Evolutionary conservation across 2,113 vertebrate genomes (phyloP).

Genomic region (Nycticorax nycticorax): DNA sequence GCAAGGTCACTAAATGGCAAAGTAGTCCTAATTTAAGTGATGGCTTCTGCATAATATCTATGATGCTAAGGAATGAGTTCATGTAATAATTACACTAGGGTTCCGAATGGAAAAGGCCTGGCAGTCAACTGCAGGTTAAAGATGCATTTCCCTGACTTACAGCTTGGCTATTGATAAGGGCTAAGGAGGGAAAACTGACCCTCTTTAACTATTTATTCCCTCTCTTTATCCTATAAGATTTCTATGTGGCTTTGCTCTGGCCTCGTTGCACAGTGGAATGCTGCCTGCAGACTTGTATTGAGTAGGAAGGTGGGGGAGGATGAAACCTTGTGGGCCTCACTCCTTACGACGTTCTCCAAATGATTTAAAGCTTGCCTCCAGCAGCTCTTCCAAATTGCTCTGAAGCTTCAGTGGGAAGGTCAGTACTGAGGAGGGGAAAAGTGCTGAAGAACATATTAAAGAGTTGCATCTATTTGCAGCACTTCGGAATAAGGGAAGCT

Average conservation of each 20-base stretch:
- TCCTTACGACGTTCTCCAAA: background rate
- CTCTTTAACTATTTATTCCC: constrained; percentile 50
- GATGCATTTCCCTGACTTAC: constrained; percentile 17
- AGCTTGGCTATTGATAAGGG: background rate
- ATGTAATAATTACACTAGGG: background rate
- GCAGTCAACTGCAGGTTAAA: background rate
- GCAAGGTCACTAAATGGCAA: background rate
- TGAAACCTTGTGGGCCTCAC: background rate
- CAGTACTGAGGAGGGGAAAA: background rate
- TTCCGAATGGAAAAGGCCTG: background rate
- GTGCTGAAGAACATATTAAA: background rate
- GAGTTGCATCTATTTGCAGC: background rate
- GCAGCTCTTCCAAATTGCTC: background rate
- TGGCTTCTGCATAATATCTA: background rate
- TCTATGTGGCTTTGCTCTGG: background rate
- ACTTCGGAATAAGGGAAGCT: background rate
- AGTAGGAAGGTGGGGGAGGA: background rate
- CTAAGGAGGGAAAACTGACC: background rate
- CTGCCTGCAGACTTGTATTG: background rate
- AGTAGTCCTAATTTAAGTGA: background rate
- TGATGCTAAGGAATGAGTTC: background rate
- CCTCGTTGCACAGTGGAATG: background rate
- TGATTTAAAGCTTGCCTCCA: background rate
- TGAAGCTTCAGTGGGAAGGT: background rate
- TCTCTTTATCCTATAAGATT: background rate